Conservation (phyloP, 2,797 vertebrate genomes). For the Mycteria americana region DNA sequence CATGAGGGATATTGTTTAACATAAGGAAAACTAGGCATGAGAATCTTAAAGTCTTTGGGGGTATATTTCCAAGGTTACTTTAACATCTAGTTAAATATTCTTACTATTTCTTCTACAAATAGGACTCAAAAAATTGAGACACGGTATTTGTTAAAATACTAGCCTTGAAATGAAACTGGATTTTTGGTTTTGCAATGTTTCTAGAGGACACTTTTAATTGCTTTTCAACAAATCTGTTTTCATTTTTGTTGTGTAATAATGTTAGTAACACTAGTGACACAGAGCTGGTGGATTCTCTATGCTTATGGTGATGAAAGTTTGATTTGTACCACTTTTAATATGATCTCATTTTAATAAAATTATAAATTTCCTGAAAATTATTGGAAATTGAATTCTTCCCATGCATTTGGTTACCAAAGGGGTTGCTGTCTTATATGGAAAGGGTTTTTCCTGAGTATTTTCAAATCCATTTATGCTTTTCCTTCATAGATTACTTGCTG, state of each 20-base stretch:
- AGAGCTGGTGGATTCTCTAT: neutral
- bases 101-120: neutral
- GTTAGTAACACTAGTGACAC: neutral
- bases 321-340: neutral
- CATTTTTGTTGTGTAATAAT: neutral
- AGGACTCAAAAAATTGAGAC: neutral
- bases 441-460: neutral
- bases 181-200: neutral
- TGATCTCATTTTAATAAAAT: neutral
- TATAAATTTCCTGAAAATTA: neutral
- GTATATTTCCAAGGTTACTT: neutral
- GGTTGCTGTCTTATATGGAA: neutral
- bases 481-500: neutral
- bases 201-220: neutral
- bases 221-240: neutral
- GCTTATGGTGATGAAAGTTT: neutral
- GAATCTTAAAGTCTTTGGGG: neutral
- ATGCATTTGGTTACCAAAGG: neutral
- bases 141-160: neutral
- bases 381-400: neutral
- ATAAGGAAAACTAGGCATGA: neutral
- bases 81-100: neutral
- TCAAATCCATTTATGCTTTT: neutral
- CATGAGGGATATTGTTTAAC: neutral
- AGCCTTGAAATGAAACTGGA: neutral